Base-by-base conservation (phyloP, 2,888 invertebrate species). In the Drosophila ustulata region DNA sequence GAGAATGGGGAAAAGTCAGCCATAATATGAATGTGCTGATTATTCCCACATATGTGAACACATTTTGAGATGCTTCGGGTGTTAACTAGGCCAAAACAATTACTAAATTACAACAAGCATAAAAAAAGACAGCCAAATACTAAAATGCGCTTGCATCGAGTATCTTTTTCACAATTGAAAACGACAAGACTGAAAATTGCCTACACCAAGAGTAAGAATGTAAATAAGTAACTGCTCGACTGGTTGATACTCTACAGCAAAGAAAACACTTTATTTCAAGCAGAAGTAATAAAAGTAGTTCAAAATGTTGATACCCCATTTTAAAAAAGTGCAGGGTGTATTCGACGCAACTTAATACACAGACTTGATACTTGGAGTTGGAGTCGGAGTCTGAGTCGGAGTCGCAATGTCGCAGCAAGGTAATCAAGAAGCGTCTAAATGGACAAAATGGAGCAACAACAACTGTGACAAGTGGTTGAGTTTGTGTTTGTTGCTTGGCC, bases 371-470 rank as follows among this genome's bases (percentile, higher is more conserved):
- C 58, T 66, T 56, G 66, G 6, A 30, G 30, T 30, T 9, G 66
- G 11, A 34, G 9, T 34, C 32, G 0, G 63, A 62, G 30, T 13
- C 65, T 39, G 34, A 34, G 34, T 34, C 34, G n/a, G 3, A 32
- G 9, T 43, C 58, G 62, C 78, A 61, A 61, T 67, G 80, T 75
- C 79, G 62, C 67, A 58, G 80, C 85, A 73, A 84, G 83, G 84
- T 76, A 82, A 82, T 86, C 82, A 82, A 86, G 86, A 83, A 86
- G 83, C 82, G 80, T 83, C 75, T 72, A 82, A 87, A 83, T 83
- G 83, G 88, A 82, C 85, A 85, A 88, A 88, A 85, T 84, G 88
- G 85, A 85, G 82, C 88, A 84, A 67, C 71, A 71, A 65, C 70
- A 73, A 37, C 37, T 56, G 26, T 45, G 61, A 68, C 58, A 72